Conservation (phyloP, 2,113 vertebrate species). For the Ictalurus punctatus region DNA sequence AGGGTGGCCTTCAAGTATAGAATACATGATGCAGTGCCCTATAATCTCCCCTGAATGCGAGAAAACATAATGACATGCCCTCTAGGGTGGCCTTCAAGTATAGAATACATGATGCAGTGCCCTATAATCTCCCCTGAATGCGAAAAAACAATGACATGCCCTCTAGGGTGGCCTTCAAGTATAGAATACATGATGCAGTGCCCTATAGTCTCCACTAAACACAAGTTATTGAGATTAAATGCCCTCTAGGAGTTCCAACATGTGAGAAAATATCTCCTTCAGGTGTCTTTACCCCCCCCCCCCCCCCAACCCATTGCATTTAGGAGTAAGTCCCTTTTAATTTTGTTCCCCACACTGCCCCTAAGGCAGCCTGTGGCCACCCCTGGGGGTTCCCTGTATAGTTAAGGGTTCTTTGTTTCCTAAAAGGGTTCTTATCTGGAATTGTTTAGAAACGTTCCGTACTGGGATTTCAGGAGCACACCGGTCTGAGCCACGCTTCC, state of each 20-base stretch:
- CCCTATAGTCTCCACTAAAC: neutral
- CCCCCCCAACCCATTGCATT: neutral
- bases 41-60: too few species aligned
- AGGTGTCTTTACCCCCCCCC: too few species aligned
- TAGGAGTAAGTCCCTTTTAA: neutral
- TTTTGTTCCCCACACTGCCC: neutral
- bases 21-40: too few species aligned
- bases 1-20: too few species aligned
- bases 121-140: too few species aligned
- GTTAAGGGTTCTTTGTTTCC: neutral
- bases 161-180: neutral
- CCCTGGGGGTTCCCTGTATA: neutral
- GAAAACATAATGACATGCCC: too few species aligned
- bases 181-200: neutral
- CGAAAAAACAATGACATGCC: too few species aligned
- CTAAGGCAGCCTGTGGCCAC: neutral
- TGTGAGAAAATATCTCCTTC: neutral
- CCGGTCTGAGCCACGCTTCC: neutral
- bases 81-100: too few species aligned
- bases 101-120: too few species aligned
- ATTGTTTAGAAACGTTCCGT: neutral
- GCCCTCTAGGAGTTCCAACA: neutral
- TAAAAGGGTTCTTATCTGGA: neutral
- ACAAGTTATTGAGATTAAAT: neutral
- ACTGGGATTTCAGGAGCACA: neutral